Evolutionary conservation across 2,888 invertebrate genomes (phyloP).

Genomic region (Ormia ochracea): DNA sequence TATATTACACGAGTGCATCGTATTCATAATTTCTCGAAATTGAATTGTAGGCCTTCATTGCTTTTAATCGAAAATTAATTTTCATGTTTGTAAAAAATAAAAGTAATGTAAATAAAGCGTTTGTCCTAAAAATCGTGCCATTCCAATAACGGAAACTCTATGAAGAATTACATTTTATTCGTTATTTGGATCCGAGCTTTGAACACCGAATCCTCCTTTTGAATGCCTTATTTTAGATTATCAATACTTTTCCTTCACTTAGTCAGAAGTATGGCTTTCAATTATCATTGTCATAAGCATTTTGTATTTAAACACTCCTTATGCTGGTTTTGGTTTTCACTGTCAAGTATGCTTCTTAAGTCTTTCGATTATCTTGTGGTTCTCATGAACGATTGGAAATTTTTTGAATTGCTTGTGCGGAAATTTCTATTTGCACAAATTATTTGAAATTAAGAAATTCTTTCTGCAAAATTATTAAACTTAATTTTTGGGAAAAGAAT

Average conservation of each 20-base stretch:
- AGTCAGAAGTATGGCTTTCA: slow-evolving; percentile 14
- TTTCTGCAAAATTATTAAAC: background rate
- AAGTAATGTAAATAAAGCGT: no score
- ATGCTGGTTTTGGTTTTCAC: background rate
- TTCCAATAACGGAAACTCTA: no score
- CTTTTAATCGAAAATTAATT: no score
- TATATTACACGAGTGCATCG: no score
- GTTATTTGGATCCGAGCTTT: no score
- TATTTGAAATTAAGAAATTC: background rate
- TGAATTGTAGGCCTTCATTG: no score
- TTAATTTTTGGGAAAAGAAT: background rate
- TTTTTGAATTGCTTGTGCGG: background rate
- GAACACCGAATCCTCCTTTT: background rate
- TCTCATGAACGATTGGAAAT: background rate
- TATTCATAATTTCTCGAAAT: no score
- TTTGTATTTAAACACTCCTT: background rate
- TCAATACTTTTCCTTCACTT: background rate
- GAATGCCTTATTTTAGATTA: background rate
- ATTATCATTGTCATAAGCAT: slow-evolving; percentile 5
- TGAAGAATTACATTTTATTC: no score
- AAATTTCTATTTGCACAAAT: background rate
- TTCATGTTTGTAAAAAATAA: no score
- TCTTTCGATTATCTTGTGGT: slow-evolving; percentile 46
- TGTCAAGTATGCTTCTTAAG: slow-evolving; percentile 37
- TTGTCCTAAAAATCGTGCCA: no score